These are phyloP conservation scores for Anser brachyrhynchus DNA, from an alignment of 2,113 vertebrate genomes.

Conservation along the genomic window DNA sequence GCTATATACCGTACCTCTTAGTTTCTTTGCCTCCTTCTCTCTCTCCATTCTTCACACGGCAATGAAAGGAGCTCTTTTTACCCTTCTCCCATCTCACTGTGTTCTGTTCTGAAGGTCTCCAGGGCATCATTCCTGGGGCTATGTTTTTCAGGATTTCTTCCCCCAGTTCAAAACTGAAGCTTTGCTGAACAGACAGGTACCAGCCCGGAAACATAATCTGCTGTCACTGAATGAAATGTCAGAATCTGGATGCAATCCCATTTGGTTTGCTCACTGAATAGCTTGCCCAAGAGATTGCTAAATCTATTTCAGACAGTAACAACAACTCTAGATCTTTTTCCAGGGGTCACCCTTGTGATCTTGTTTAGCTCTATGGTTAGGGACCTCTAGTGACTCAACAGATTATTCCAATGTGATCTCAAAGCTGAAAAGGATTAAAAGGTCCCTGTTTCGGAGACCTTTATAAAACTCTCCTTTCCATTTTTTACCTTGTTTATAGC, in stretches of 20 bases:
- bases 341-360: neutral
- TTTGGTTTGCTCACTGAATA: neutral
- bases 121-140: neutral
- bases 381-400: neutral
- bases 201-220: neutral
- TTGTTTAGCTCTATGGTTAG: neutral
- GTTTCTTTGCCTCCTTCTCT: neutral
- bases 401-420: neutral
- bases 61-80: neutral
- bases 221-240: neutral
- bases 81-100: neutral
- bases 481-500: neutral
- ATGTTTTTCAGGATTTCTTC: neutral
- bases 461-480: neutral
- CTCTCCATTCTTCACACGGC: neutral
- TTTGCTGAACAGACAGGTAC: neutral
- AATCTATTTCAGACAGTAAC: neutral
- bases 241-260: neutral
- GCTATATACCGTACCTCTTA: neutral
- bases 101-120: neutral
- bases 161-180: neutral
- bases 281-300: neutral
- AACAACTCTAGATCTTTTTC: neutral
- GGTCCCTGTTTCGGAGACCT: neutral
- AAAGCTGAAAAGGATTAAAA: neutral